Evolutionary conservation across 2,797 vertebrate species (phyloP).

Genomic region (Pipistrellus kuhlii): DNA sequence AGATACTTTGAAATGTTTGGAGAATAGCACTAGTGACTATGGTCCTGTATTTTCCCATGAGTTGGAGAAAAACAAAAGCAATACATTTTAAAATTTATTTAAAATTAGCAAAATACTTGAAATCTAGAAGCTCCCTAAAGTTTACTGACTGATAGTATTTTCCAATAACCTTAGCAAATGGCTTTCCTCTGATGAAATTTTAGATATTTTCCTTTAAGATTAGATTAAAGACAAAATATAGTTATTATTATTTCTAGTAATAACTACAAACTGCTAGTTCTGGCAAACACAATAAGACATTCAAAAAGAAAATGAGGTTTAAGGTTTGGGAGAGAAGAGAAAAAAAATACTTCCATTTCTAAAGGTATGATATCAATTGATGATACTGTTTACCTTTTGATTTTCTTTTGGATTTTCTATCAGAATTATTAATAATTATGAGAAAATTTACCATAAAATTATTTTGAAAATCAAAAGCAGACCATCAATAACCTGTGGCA

Average conservation of each 20-base stretch:
- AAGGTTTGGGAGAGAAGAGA: neutral
- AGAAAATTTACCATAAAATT: neutral
- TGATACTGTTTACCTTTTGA: neutral
- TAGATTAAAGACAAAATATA: neutral
- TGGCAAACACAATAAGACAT: neutral
- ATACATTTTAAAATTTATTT: slow-evolving; percentile 46
- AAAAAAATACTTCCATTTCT: neutral
- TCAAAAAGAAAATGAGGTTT: neutral
- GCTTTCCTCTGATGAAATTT: neutral
- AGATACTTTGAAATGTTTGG: neutral
- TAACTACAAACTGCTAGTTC: neutral
- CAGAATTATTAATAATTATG: neutral
- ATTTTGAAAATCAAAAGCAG: neutral
- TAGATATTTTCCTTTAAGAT: neutral
- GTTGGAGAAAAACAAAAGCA: neutral
- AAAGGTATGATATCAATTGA: neutral
- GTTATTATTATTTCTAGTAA: neutral
- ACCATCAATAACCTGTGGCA: neutral
- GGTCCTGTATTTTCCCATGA: neutral
- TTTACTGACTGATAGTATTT: neutral
- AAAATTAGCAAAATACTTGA: neutral
- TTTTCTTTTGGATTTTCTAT: slow-evolving; percentile 14
- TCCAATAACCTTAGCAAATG: slow-evolving; percentile 12
- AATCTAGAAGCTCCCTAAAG: neutral
- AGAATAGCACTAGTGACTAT: neutral